Evolutionary conservation across 2,888 invertebrate species (phyloP).

Genomic region (Agrilus biguttatus): DNA sequence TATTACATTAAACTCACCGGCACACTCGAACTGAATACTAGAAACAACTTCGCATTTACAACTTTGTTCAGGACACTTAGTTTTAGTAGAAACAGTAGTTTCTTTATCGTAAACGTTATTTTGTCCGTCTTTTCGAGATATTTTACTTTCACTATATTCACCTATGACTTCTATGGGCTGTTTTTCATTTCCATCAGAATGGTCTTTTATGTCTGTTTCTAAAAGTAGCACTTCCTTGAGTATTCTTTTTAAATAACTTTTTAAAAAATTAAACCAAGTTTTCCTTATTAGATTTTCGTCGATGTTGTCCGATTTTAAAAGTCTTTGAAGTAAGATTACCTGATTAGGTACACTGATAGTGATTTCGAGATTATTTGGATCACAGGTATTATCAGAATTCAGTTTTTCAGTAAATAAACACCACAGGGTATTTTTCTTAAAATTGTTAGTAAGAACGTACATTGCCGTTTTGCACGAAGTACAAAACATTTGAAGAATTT

Average conservation of each 20-base stretch:
- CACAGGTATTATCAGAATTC: slow-evolving; percentile 15
- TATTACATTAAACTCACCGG: too few relatives aligned
- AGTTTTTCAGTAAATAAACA: slow-evolving; percentile 11
- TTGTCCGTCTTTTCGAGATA: slow-evolving; percentile 22
- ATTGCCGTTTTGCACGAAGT: slow-evolving; percentile 19
- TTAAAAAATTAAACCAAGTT: slow-evolving; percentile 21
- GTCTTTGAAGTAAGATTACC: slow-evolving; percentile 3
- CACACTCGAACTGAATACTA: too few relatives aligned
- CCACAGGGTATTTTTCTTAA: slow-evolving; percentile 6
- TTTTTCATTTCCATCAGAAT: slow-evolving; percentile 11
- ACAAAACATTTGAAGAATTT: slow-evolving; percentile 20
- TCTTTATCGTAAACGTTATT: slow-evolving; percentile 25
- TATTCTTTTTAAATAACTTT: slow-evolving; percentile 20
- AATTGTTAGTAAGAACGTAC: slow-evolving; percentile 14
- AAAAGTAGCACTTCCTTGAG: slow-evolving; percentile 22
- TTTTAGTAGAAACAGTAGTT: neutral
- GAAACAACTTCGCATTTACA: too few relatives aligned
- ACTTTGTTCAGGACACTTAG: too few relatives aligned
- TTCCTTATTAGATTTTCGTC: slow-evolving; percentile 13
- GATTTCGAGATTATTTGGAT: slow-evolving; percentile 1
- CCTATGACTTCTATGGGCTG: slow-evolving; percentile 9
- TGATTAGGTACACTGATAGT: slow-evolving; percentile 2
- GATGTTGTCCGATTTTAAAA: slow-evolving; percentile 14
- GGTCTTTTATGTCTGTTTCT: neutral
- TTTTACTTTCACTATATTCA: slow-evolving; percentile 18